Percentiles rank a stretch among this genome's conserved stretches.
Conservation (phyloP, 2,888 invertebrate genomes). For the Bruchidius siliquastri region DNA sequence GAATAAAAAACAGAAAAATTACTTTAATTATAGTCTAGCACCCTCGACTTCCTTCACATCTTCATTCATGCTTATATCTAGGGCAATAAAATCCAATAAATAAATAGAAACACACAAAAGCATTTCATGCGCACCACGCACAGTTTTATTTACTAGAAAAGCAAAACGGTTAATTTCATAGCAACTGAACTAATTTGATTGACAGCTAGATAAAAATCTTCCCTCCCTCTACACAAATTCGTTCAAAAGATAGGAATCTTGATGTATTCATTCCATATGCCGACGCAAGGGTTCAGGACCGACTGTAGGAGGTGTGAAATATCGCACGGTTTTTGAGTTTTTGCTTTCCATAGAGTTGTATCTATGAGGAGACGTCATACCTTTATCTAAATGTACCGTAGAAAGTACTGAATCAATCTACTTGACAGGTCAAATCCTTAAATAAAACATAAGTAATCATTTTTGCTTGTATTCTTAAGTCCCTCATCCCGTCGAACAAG, state of each 20-base stretch:
- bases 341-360: too few species aligned
- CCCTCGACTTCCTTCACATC: neutral
- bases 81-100: neutral
- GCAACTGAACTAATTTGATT: slow-evolving; percentile 28
- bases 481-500: too few species aligned
- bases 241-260: slow-evolving; percentile 20
- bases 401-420: too few species aligned
- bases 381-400: too few species aligned
- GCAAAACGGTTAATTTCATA: slow-evolving; percentile 24
- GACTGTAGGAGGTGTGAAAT: neutral
- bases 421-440: too few species aligned
- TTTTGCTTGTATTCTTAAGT: too few species aligned
- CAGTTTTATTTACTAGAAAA: neutral
- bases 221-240: slow-evolving; percentile 17
- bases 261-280: slow-evolving; percentile 24
- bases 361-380: too few species aligned
- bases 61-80: neutral
- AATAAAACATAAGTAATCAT: too few species aligned
- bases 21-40: neutral
- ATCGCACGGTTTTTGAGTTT: too few species aligned
- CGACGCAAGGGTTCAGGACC: slow-evolving; percentile 13
- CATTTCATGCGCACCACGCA: neutral
- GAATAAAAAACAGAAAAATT: neutral
- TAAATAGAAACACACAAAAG: neutral
- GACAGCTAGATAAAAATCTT: slow-evolving; percentile 25